Percentiles rank a stretch among this genome's conserved stretches.
Evolutionary conservation across 2,113 vertebrate genomes (phyloP).

Genomic region (pig (Sus scrofa)): T2T-Sscrofa CM000824.6:92886001-92886500

Average conservation of each 20-base stretch:
- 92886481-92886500: slow-evolving; percentile 85
- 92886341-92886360: slow-evolving; percentile 66
- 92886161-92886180: background rate
- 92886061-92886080: too few species aligned
- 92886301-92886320: slow-evolving; percentile 18
- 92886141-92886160: slow-evolving; percentile 5
- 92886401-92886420: slow-evolving; percentile 81
- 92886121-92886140: background rate
- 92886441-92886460: slow-evolving; percentile 89
- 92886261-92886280: background rate
- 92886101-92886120: too few species aligned
- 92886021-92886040: too few species aligned
- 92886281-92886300: background rate
- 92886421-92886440: slow-evolving; percentile 91
- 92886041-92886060: too few species aligned
- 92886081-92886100: too few species aligned
- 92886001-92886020: too few species aligned
- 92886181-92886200: slow-evolving; percentile 50
- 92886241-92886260: background rate
- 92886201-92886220: background rate
- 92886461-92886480: slow-evolving; percentile 86
- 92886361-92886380: slow-evolving; percentile 71
- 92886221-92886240: background rate
- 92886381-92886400: slow-evolving; percentile 75
- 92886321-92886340: slow-evolving; percentile 56